These are phyloP conservation scores for Cheilosia urbana DNA, from an alignment of 2,888 invertebrate species.

Conservation along the genomic window DNA sequence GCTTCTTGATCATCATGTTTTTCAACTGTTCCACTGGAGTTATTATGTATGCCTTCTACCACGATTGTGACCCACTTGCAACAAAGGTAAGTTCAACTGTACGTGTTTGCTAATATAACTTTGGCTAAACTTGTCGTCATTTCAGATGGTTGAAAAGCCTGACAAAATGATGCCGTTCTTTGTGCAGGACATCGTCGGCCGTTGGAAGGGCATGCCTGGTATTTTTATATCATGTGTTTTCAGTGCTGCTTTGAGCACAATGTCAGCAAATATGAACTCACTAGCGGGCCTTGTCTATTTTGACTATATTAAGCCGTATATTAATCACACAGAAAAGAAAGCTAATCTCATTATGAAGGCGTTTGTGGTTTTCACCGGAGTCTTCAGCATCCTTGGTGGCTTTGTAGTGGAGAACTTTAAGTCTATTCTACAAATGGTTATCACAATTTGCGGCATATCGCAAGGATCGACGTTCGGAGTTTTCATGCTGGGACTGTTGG, in stretches of 20 bases:
- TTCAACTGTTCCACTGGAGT: conserved; percentile 86
- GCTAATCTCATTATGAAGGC: conserved; percentile 84
- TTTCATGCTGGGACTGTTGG: conserved; percentile 87
- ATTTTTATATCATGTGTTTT: conserved; percentile 87
- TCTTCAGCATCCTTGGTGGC: conserved; percentile 85
- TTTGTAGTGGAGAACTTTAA: conserved; percentile 82
- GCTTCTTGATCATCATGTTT: conserved; percentile 85
- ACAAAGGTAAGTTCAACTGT: conserved; percentile 81
- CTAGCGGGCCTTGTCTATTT: conserved; percentile 84
- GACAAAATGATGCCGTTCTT: conserved; percentile 86
- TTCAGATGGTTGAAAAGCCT: conserved; percentile 80
- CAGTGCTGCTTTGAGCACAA: conserved; percentile 86
- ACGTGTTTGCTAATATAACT: too few relatives aligned
- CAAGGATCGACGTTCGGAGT: conserved; percentile 87
- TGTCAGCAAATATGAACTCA: conserved; percentile 84
- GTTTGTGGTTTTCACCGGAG: conserved; percentile 83
- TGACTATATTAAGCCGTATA: conserved; percentile 83
- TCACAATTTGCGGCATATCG: conserved; percentile 82
- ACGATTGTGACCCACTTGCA: conserved; percentile 86
- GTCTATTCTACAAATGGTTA: conserved; percentile 83
- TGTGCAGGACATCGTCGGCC: conserved; percentile 85
- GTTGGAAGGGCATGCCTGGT: conserved; percentile 85
- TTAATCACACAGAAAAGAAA: conserved; percentile 80
- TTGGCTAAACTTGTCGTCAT: conserved; percentile 82
- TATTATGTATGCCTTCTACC: conserved; percentile 85